Conservation (phyloP, 2,888 invertebrate species). For the Phymatocera aterrima region DNA sequence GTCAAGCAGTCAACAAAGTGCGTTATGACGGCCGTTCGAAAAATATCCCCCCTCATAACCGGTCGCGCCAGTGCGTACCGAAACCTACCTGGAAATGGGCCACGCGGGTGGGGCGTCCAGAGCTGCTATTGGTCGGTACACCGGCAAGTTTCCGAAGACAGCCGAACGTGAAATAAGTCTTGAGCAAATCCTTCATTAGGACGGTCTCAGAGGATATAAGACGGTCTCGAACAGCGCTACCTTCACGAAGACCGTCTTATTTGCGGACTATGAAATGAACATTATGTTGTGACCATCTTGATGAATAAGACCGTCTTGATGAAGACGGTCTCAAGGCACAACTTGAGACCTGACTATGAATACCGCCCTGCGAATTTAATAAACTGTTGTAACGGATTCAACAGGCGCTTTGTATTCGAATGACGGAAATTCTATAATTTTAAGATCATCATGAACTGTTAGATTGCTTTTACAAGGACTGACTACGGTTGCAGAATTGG, state of each 20-base stretch:
- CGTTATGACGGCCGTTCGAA: neutral
- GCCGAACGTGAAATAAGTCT: neutral
- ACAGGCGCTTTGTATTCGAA: too few relatives aligned
- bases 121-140: neutral
- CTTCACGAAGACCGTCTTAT: slow-evolving; percentile 26
- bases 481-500: too few relatives aligned
- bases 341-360: slow-evolving; percentile 14
- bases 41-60: neutral
- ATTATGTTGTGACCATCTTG: neutral
- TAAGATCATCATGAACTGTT: too few relatives aligned
- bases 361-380: too few relatives aligned
- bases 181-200: neutral
- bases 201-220: neutral
- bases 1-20: neutral
- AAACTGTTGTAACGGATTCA: too few relatives aligned
- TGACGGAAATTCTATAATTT: too few relatives aligned
- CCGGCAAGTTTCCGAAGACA: neutral
- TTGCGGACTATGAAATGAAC: neutral
- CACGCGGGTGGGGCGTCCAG: neutral
- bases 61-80: neutral
- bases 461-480: too few relatives aligned
- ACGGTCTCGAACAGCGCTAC: neutral
- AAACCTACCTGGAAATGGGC: neutral
- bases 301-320: too few relatives aligned
- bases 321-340: neutral